Conservation (phyloP, 2,797 vertebrate species). For the Toxotes lorentzi region DNA sequence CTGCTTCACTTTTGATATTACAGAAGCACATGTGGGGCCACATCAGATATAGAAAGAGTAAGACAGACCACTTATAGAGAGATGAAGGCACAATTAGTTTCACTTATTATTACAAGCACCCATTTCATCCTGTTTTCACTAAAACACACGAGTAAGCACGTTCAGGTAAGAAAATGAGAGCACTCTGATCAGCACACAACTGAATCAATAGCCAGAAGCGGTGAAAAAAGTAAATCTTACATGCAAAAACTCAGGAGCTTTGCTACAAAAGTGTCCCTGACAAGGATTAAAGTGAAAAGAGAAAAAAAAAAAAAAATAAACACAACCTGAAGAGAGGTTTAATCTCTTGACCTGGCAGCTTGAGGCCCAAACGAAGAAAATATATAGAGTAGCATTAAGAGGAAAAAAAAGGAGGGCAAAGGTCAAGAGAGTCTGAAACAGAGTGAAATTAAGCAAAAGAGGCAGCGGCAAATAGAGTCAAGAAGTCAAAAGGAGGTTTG, state of each 20-base stretch:
- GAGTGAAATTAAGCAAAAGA: constrained; percentile 39
- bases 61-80: background rate
- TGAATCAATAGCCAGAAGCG: background rate
- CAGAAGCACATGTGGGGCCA: background rate
- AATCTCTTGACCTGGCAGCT: constrained; percentile 9
- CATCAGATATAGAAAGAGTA: background rate
- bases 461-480: constrained; percentile 28
- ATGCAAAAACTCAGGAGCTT: background rate
- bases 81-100: background rate
- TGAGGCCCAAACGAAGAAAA: constrained; percentile 27
- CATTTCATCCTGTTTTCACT: background rate
- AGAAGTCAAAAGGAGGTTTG: constrained; percentile 49
- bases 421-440: constrained; percentile 47
- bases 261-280: background rate
- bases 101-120: background rate
- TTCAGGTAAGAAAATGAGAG: background rate
- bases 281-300: background rate
- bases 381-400: background rate
- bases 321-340: constrained; percentile 10
- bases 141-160: background rate
- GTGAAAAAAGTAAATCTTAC: background rate
- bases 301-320: constrained; percentile 5
- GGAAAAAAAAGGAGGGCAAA: constrained; percentile 11
- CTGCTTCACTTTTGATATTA: background rate
- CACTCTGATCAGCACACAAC: background rate